Evolutionary conservation across 2,797 vertebrate species (phyloP), one percentile per base, ranked within the genome.

Genomic region (Girardinus metallicus): DNA sequence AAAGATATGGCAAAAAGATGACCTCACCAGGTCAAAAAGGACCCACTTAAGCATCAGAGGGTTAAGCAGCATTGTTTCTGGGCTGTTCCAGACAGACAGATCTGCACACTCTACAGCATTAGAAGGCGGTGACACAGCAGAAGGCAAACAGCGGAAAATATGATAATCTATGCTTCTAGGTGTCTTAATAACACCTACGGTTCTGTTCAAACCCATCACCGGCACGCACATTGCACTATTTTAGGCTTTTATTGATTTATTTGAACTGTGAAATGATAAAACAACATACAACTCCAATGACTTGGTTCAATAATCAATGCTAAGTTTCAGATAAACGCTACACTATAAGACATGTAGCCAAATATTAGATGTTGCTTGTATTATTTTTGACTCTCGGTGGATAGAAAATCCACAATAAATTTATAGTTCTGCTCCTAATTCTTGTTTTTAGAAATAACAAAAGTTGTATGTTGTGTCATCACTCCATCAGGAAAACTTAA

Each of bases 21-120:
- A 41, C 39, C 39, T 41, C 39, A 41, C 39, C 39, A 7, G 39
- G 39, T 41, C 39, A 41, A 41, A 41, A 41, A 41, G 39, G 39
- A 41, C 39, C 39, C 39, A 41, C 5, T 41, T 41, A 41, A 0
- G 39, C 39, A 41, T 41, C 39, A 41, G 39, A 41, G 39, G 39
- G 39, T 12, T 12, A 80, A 81, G 87, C 83, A 78, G 46, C 75
- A 62, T 79, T 83, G 76, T 29, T 29, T 44, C 41, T 71, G 41
- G 43, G 41, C 10, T 44, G 68, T 44, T 44, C 41, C n/a, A 71
- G 41, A 71, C 13, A 44, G 23, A 71, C 23, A 71, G n/a, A 44
- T 29, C 26, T 68, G 16, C 36, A 68, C 4, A 10, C 26, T 44
- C 13, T 44, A 26, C 23, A 44, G 41, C 2, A 15, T 71, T 44